Evolutionary conservation across 2,113 vertebrate species (phyloP), one percentile per base, ranked within the genome.

Genomic region (Plectropomus leopardus): DNA sequence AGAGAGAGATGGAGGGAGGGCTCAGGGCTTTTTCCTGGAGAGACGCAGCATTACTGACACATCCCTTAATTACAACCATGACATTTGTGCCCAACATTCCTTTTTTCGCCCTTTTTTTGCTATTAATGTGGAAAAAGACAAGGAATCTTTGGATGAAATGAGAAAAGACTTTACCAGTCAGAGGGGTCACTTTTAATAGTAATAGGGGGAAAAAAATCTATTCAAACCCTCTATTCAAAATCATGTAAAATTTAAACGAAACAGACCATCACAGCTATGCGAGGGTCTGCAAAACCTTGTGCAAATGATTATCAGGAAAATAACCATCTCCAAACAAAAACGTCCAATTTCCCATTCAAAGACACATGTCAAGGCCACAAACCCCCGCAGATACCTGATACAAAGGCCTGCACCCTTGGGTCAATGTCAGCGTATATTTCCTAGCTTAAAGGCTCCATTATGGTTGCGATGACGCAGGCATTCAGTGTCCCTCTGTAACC

Each of bases 51-150:
- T 48, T 26, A 61, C 82, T 19, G 64, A 81, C 71, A 88, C 67
- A 44, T 84, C 45, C 78, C 45, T 88, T 85, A 86, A 92, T 91
- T 91, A 86, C 64, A 75, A 64, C 85, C 74, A 55, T 88, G 80
- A 84, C 66, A 83, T 84, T 81, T 65, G 45, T 50, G 67, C 63
- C 60, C 51, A 58, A n/a, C 59, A 47, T 57, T 78, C 8, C 48
- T 71, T 34, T 66, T 32, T 48, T 44, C 9, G 0, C 5, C n/a
- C 63, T 48, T 84, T 75, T 24, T n/a, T n/a, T n/a, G n/a, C n/a
- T 42, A 53, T 69, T 30, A 45, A 28, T 63, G 4, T 30, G 8
- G 53, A 88, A 55, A 44, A 34, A 44, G 1, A 28, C 4, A 60
- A 28, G 30, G 17, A 57, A 55, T 23, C 47, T 57, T 72, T 60